phyloP scores from a whole-genome alignment of 2,888 invertebrate species.

The Lamellibrachia columna region DNA sequence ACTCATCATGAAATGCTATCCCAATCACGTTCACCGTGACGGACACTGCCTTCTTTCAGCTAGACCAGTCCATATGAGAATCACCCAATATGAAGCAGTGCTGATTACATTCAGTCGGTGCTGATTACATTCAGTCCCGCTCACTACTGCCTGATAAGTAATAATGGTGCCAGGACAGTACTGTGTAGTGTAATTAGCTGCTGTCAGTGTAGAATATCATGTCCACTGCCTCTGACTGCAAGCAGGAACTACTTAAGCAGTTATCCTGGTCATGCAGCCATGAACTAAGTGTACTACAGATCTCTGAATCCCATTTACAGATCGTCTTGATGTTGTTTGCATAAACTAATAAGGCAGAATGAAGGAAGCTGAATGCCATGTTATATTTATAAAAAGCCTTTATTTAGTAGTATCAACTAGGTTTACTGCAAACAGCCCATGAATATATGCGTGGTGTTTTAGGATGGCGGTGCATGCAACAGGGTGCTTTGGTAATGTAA shows the following conservation, averaged over 20 bases:
- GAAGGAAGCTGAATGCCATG: background rate
- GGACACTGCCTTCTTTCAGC: background rate
- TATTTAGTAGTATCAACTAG: background rate
- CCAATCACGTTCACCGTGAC: background rate
- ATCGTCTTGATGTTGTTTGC: background rate
- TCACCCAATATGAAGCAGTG: background rate
- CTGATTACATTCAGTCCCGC: background rate
- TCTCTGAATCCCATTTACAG: background rate
- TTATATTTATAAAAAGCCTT: background rate
- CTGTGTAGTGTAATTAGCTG: background rate
- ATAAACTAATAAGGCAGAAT: background rate
- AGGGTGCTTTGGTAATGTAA: too few relatives aligned
- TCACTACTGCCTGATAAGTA: background rate
- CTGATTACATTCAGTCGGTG: background rate
- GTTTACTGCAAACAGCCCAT: background rate
- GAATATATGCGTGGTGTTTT: background rate
- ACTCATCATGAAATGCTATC: background rate
- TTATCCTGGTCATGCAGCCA: background rate
- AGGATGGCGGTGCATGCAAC: background rate
- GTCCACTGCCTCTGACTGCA: background rate
- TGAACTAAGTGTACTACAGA: background rate
- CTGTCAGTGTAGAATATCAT: background rate
- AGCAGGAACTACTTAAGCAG: background rate
- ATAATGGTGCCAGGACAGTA: background rate
- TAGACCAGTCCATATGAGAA: background rate